phyloP scores from a whole-genome alignment of 2,888 invertebrate genomes.

The Trachelus stipa region DNA sequence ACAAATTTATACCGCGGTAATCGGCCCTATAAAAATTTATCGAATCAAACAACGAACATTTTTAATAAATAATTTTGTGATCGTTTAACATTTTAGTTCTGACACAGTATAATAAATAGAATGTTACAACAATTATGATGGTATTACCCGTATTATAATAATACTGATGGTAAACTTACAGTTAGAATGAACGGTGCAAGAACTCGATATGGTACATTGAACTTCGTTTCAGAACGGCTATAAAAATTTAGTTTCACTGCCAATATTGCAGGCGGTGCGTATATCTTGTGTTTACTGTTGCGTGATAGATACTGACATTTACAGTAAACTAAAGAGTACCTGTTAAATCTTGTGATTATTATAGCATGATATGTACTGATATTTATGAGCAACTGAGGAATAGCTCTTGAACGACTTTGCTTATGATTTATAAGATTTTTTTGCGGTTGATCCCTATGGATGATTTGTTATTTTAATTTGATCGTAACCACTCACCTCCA shows the following conservation, averaged over 20 bases:
- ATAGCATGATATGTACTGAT: too few relatives aligned
- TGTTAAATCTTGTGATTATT: not conserved
- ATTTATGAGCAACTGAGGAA: too few relatives aligned
- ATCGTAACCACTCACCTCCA: constrained; percentile 75
- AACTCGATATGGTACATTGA: not conserved
- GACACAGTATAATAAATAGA: not conserved
- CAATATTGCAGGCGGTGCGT: not conserved
- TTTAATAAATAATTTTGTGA: not conserved
- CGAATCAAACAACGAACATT: not conserved
- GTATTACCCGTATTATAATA: not conserved
- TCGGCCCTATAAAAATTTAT: not conserved
- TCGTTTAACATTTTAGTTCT: not conserved
- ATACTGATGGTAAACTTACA: not conserved
- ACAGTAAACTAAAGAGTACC: not conserved
- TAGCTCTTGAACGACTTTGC: not conserved
- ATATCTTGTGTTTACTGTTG: not conserved
- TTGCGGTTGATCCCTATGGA: not conserved
- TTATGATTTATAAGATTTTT: not conserved
- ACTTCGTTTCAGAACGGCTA: not conserved
- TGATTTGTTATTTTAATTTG: not conserved
- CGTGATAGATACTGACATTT: not conserved
- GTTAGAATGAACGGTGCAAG: not conserved
- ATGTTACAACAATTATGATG: not conserved
- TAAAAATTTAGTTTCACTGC: not conserved
- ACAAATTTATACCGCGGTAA: not conserved